Conservation (phyloP, 1,140 invertebrate genomes). For the Acromyrmex heyeri region DNA sequence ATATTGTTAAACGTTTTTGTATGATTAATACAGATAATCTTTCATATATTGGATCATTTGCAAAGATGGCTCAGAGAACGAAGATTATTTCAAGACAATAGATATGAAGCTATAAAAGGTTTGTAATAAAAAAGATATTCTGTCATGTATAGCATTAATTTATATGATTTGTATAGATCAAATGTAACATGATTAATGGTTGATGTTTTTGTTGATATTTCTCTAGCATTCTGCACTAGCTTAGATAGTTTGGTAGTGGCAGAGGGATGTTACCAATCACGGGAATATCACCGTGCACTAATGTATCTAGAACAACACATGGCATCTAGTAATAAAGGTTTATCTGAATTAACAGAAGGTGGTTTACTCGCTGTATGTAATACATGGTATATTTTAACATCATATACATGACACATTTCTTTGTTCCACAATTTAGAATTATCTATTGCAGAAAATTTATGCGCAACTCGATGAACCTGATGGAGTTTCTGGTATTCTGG, state of each 20-base stretch:
- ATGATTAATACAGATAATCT: constrained; percentile 86
- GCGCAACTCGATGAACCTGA: constrained; percentile 92
- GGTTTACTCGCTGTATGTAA: constrained; percentile 81
- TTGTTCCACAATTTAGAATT: background rate
- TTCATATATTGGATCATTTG: constrained; percentile 91
- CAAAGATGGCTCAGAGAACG: constrained; percentile 91
- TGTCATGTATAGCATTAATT: constrained; percentile 12
- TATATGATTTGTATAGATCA: constrained; percentile 6
- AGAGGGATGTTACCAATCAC: constrained; percentile 90
- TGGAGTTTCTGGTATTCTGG: constrained; percentile 91
- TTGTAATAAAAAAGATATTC: constrained; percentile 7
- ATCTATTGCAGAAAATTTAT: constrained; percentile 91
- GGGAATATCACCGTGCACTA: constrained; percentile 91
- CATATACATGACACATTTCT: background rate
- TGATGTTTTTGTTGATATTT: constrained; percentile 68
- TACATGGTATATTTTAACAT: constrained; percentile 7
- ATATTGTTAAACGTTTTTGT: constrained; percentile 27
- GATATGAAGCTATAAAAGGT: constrained; percentile 79
- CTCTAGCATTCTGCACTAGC: constrained; percentile 86
- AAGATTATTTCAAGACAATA: constrained; percentile 82
- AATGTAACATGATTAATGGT: constrained; percentile 14
- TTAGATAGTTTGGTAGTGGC: constrained; percentile 91
- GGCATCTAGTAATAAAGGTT: constrained; percentile 86
- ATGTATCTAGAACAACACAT: constrained; percentile 92
- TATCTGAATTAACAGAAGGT: constrained; percentile 88